Base-by-base conservation (phyloP, 2,113 vertebrate genomes). In the Malurus cyaneus region DNA sequence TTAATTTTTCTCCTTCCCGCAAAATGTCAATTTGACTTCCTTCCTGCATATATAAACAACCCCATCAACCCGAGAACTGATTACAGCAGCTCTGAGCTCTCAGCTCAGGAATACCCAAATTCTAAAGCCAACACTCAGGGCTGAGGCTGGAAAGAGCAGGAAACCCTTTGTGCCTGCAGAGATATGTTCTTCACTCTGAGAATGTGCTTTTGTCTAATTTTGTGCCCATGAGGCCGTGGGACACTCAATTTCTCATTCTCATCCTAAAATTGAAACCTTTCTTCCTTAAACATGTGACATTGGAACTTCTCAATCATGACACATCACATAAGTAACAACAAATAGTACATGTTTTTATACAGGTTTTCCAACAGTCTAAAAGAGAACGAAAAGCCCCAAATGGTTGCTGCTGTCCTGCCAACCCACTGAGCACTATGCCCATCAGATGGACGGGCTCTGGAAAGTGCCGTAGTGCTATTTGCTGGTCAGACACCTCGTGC, bases 171-270 rank as follows among this genome's bases (percentile, higher is more conserved):
- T 3, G 4, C 57, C 49, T 61, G 17, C 18, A 61, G 26, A 46
- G 36, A 49, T 12, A 44, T 0, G 0, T 17, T 21, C 32, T n/a
- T 62, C 2, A 5, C 60, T 39, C 29, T 44, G 42, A 41, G 28
- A 62, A 54, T 0, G 0, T 24, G 39, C 20, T 50, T 54, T 5
- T 4, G 56, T n/a, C 31, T 78, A 4, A 50, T 36, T 41, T 57
- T 74, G 70, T 1, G 9, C 31, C 53, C 34, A 12, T 4, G 18
- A 56, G 18, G 47, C 80, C 0, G 0, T n/a, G 16, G 52, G 42
- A 86, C 2, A 12, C 47, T 92, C 34, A 76, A 44, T 57, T 87
- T 50, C 53, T 76, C 28, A 16, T 19, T 19, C 19, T 71, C 69
- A 26, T 62, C 29, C 11, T 50, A 47, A 47, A 39, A 31, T 1